Evolutionary conservation across 2,113 vertebrate species (phyloP).

Genomic region (Beaufortia kweichowensis): DNA sequence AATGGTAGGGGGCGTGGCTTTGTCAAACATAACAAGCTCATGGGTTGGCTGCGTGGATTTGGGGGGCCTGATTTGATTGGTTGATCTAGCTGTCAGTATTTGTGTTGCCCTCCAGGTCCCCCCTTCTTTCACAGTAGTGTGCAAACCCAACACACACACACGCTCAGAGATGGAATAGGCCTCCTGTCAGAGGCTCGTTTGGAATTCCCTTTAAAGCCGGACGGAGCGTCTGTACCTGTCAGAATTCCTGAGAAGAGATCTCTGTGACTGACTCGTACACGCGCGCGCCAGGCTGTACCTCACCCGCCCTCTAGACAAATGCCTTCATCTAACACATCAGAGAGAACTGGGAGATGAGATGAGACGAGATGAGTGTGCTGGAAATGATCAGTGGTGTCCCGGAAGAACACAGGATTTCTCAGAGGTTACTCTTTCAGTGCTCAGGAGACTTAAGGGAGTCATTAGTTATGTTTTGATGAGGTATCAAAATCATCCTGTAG

Average conservation of each 20-base stretch:
- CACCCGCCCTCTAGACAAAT: slow-evolving; percentile 55
- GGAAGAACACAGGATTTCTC: neutral
- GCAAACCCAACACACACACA: slow-evolving; percentile 37
- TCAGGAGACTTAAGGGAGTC: neutral
- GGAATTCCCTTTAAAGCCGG: slow-evolving; percentile 58
- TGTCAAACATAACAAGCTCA: neutral
- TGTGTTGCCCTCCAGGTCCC: slow-evolving; percentile 58
- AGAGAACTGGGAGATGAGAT: slow-evolving; percentile 30
- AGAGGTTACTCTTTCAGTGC: no score
- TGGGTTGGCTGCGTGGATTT: slow-evolving; percentile 16
- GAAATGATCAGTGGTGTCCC: neutral
- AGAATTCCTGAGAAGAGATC: slow-evolving; percentile 52
- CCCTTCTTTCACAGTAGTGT: slow-evolving; percentile 41
- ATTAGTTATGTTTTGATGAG: neutral
- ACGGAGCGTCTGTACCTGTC: slow-evolving; percentile 59
- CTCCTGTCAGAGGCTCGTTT: slow-evolving; percentile 54
- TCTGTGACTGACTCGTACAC: slow-evolving; percentile 46
- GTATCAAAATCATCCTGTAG: no score
- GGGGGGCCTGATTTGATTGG: slow-evolving; percentile 52
- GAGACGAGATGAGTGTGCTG: slow-evolving; percentile 21
- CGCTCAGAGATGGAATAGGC: slow-evolving; percentile 45
- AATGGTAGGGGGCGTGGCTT: slow-evolving; percentile 25
- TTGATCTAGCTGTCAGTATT: slow-evolving; percentile 54
- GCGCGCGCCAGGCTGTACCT: slow-evolving; percentile 36
- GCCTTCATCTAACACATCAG: slow-evolving; percentile 58